These are phyloP conservation scores for Hydractinia symbiolongicarpus DNA, from an alignment of 30 jellyfish, hydroid and myxozoan genomes.

Conservation along the genomic window DNA sequence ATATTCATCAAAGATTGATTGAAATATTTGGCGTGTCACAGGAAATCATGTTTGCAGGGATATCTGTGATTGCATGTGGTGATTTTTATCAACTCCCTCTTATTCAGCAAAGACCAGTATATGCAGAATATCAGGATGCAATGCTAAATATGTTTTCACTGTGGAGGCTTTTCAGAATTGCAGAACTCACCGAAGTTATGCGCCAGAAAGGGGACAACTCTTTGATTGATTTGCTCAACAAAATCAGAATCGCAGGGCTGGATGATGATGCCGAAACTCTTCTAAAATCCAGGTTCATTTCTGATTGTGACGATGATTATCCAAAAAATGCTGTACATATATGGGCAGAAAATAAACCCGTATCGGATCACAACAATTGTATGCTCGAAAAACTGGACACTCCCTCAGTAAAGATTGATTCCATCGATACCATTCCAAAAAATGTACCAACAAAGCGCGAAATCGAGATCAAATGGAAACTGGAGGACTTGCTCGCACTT, in stretches of 20 bases:
- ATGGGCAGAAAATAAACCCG: constrained; percentile 9
- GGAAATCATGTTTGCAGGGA: too few relatives aligned
- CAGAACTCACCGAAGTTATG: constrained; percentile 14
- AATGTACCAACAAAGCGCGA: too few relatives aligned
- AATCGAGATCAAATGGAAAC: too few relatives aligned
- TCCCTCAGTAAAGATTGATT: neutral
- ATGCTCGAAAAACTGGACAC: neutral
- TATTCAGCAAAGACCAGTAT: too few relatives aligned
- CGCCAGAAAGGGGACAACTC: neutral
- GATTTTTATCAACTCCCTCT: neutral
- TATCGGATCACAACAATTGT: neutral
- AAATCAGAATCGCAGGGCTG: constrained; percentile 4
- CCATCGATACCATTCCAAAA: too few relatives aligned
- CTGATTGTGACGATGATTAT: neutral
- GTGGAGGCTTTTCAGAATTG: neutral
- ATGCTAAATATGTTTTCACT: neutral
- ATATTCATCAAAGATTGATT: too few relatives aligned
- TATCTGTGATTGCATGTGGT: too few relatives aligned
- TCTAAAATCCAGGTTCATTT: constrained; percentile 12
- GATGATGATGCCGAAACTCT: constrained; percentile 5
- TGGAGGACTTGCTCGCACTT: neutral
- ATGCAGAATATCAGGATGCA: too few relatives aligned
- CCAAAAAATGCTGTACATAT: constrained; percentile 25
- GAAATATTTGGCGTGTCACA: too few relatives aligned
- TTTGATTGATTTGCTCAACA: constrained; percentile 1